phyloP scores from a whole-genome alignment of 2,888 invertebrate species.

The Calameuta pallipes region DNA sequence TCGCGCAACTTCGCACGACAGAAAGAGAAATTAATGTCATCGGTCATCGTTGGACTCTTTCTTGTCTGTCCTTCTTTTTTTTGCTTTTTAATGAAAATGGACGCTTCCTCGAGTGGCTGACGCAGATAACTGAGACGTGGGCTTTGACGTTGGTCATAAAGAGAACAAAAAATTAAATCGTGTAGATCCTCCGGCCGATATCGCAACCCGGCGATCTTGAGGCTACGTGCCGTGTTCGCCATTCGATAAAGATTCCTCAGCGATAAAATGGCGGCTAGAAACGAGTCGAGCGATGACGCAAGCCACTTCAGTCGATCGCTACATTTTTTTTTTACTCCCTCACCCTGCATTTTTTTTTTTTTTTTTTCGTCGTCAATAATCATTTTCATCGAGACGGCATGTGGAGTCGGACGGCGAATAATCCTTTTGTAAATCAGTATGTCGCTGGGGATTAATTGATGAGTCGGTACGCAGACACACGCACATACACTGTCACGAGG shows the following conservation, averaged over 20 bases:
- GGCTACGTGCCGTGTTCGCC: constrained; percentile 14
- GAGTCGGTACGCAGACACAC: neutral
- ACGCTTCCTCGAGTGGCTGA: neutral
- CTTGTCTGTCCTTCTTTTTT: neutral
- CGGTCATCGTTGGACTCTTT: neutral
- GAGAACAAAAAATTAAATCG: neutral
- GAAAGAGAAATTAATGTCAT: neutral
- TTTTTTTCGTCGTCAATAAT: neutral
- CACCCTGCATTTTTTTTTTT: neutral
- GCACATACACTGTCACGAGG: neutral
- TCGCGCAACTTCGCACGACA: neutral
- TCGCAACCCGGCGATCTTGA: constrained; percentile 5
- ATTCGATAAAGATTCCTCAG: constrained; percentile 47
- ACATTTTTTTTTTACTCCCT: neutral
- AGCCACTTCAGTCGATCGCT: constrained; percentile 26
- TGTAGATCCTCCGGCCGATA: neutral
- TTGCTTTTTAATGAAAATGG: neutral
- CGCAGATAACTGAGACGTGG: neutral
- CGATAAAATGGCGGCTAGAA: constrained; percentile 40
- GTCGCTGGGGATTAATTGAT: neutral
- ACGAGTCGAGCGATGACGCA: constrained; percentile 49
- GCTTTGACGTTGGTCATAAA: neutral
- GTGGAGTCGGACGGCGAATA: neutral
- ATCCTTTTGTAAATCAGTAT: neutral
- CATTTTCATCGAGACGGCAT: neutral